phyloP scores from a whole-genome alignment of 2,113 vertebrate genomes.

The Psammodynastes pulverulentus region DNA sequence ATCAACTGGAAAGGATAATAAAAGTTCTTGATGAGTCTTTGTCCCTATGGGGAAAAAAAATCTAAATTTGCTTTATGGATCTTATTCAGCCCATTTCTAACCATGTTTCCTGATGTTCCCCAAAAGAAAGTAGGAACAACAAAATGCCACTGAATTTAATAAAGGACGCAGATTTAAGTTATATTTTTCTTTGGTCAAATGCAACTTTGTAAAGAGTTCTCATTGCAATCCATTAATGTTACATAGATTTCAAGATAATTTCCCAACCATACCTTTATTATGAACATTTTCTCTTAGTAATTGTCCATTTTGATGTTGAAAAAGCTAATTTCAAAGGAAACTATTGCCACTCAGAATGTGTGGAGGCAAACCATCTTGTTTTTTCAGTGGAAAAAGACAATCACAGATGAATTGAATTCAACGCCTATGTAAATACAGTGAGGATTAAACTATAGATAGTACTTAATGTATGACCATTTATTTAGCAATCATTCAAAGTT shows the following conservation, averaged over 20 bases:
- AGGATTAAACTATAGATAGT: background rate
- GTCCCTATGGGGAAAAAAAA: background rate
- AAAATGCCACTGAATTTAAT: background rate
- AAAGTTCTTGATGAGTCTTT: background rate
- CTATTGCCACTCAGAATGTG: background rate
- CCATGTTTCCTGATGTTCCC: background rate
- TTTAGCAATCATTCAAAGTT: background rate
- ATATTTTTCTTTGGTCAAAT: background rate
- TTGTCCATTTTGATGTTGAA: background rate
- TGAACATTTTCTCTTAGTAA: background rate
- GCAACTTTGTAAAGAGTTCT: background rate
- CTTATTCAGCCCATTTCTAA: background rate
- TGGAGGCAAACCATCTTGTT: background rate
- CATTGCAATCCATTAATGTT: background rate
- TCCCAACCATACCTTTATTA: background rate
- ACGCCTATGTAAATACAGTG: background rate
- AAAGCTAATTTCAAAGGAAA: background rate
- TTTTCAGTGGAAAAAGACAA: background rate
- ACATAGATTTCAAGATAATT: background rate
- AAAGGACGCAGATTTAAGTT: background rate
- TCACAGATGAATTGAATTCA: background rate
- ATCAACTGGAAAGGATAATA: background rate
- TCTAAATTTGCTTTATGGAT: background rate
- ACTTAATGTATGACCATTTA: background rate
- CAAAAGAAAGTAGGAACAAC: background rate